These are phyloP conservation scores for Sus cebifrons DNA, from an alignment of 2,797 vertebrate species.

Conservation along the genomic window DNA sequence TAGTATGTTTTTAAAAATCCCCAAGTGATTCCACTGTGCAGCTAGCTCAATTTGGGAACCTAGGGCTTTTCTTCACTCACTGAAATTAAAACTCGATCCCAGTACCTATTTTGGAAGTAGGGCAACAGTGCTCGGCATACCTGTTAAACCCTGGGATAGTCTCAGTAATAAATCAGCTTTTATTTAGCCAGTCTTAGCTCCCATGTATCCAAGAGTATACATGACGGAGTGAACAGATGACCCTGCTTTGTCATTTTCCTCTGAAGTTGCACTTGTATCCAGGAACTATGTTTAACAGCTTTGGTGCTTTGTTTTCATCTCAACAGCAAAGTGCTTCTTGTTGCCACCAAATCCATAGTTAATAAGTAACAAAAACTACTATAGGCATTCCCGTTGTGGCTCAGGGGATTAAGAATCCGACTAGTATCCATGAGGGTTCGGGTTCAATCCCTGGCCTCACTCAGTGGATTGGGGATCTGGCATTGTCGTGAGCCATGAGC, in stretches of 20 bases:
- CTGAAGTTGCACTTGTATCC: neutral
- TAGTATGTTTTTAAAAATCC: neutral
- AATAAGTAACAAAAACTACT: neutral
- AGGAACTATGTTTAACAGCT: neutral
- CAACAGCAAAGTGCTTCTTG: neutral
- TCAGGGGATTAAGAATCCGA: too few species aligned
- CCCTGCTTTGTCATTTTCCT: slow-evolving; percentile 37
- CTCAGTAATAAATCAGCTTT: slow-evolving; percentile 7
- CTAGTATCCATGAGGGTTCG: too few species aligned
- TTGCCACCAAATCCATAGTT: slow-evolving; percentile 27
- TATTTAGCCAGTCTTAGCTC: neutral
- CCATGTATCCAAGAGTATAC: neutral
- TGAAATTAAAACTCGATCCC: slow-evolving; percentile 30
- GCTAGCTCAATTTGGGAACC: neutral
- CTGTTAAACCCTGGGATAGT: neutral
- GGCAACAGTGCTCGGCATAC: neutral
- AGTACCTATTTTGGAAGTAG: neutral
- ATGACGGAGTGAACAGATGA: neutral
- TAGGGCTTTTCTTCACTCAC: neutral
- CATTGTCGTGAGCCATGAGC: too few species aligned
- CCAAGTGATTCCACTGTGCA: neutral
- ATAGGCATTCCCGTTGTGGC: neutral
- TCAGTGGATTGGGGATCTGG: too few species aligned
- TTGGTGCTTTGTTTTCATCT: slow-evolving; percentile 56
- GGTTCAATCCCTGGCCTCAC: too few species aligned